Evolutionary conservation across 1,140 invertebrate genomes (phyloP).

Genomic region (Drosophila guanche): DNA sequence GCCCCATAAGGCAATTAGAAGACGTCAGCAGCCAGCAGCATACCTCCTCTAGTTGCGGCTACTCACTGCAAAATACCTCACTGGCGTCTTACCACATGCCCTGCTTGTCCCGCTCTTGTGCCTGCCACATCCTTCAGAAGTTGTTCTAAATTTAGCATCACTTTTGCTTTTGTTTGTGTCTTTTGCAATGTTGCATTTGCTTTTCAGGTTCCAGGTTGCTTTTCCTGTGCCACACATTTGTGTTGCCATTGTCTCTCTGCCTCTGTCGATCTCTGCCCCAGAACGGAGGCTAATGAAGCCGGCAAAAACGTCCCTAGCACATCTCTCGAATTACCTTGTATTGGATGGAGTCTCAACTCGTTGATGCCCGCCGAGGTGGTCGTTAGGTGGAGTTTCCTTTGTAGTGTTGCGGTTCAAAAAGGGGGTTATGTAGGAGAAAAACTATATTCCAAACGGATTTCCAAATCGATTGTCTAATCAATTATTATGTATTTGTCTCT

Average conservation of each 20-base stretch:
- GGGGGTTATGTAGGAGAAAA: neutral
- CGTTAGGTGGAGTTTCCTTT: slow-evolving; percentile 27
- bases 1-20: slow-evolving; percentile 60
- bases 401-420: slow-evolving; percentile 31
- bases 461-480: slow-evolving; percentile 44
- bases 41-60: slow-evolving; percentile 55
- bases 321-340: slow-evolving; percentile 47
- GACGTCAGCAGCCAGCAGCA: slow-evolving; percentile 45
- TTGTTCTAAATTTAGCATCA: slow-evolving; percentile 74
- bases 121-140: slow-evolving; percentile 16
- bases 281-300: slow-evolving; percentile 54
- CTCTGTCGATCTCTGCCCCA: slow-evolving; percentile 11
- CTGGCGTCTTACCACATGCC: slow-evolving; percentile 12
- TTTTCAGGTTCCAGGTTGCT: slow-evolving; percentile 22
- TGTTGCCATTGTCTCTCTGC: slow-evolving; percentile 61
- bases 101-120: neutral
- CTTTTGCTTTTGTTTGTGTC: slow-evolving; percentile 68
- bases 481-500: too few relatives aligned
- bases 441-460: slow-evolving; percentile 35
- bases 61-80: slow-evolving; percentile 62
- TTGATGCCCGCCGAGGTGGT: slow-evolving; percentile 14
- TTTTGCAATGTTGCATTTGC: slow-evolving; percentile 20
- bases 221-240: slow-evolving; percentile 57
- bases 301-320: slow-evolving; percentile 55
- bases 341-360: too few relatives aligned